These are phyloP conservation scores for Furcifer pardalis DNA, from an alignment of 2,797 vertebrate genomes.

Conservation along the genomic window DNA sequence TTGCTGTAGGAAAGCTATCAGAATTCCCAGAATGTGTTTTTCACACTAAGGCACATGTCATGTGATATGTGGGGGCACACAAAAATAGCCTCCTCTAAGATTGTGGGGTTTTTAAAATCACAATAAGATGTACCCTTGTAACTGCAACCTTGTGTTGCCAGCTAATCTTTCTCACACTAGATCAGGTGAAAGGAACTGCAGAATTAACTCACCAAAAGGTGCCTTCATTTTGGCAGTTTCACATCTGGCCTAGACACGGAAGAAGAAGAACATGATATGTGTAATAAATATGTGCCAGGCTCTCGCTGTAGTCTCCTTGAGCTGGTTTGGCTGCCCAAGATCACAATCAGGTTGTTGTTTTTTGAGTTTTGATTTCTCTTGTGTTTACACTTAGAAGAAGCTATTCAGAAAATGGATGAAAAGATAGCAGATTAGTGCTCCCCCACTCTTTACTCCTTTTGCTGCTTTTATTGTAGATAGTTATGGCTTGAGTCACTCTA, in stretches of 20 bases:
- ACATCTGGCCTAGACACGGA: too few species aligned
- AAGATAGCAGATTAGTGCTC: conserved; percentile 21
- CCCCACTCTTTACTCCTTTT: neutral
- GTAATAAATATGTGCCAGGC: neutral
- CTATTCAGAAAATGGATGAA: conserved; percentile 24
- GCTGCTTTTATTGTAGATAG: neutral
- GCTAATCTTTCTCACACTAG: too few species aligned
- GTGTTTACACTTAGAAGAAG: conserved; percentile 23
- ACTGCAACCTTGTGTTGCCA: too few species aligned
- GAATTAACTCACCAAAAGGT: too few species aligned
- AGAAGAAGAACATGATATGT: too few species aligned
- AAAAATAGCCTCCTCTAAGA: too few species aligned
- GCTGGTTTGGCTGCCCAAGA: neutral
- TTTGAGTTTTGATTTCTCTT: neutral
- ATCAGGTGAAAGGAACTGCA: too few species aligned
- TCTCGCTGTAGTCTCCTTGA: neutral
- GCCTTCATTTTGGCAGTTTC: too few species aligned
- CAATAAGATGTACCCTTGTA: too few species aligned
- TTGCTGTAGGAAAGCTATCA: neutral
- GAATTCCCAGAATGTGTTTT: neutral
- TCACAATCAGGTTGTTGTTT: neutral
- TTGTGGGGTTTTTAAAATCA: too few species aligned
- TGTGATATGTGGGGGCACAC: too few species aligned
- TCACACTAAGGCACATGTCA: neutral
- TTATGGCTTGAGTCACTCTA: neutral